A percentile compares a stretch with the other conserved stretches of the same genome.
Conservation (phyloP, 2,797 vertebrate species). For the Schizopygopsis malacanthus region DNA sequence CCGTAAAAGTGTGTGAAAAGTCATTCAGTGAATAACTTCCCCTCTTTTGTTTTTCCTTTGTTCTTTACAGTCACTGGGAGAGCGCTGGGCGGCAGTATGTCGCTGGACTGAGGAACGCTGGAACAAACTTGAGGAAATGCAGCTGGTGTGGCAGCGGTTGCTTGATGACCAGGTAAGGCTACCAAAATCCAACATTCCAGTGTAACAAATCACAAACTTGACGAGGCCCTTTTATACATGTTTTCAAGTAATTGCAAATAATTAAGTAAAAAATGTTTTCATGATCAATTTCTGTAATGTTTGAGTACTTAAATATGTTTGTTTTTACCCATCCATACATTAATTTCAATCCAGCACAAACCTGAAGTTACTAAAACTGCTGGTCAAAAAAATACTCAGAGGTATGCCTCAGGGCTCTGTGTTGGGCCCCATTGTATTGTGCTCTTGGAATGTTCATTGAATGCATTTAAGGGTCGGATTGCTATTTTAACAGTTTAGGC, state of each 20-base stretch:
- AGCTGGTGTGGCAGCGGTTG: slow-evolving; percentile 90
- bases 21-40: not conserved
- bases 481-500: slow-evolving; percentile 1
- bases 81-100: slow-evolving; percentile 97
- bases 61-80: slow-evolving; percentile 85
- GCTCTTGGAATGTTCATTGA: not conserved
- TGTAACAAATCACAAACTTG: not conserved
- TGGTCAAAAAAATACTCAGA: not conserved
- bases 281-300: not conserved
- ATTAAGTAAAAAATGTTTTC: not conserved
- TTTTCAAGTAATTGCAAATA: not conserved
- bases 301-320: too few relatives aligned
- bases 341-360: not conserved
- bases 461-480: not conserved
- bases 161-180: slow-evolving; percentile 89
- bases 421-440: not conserved
- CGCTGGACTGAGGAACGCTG: slow-evolving; percentile 95
- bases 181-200: not conserved
- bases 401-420: slow-evolving; percentile 22
- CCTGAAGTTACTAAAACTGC: not conserved
- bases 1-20: not conserved
- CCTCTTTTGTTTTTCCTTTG: not conserved
- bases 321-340: not conserved
- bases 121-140: slow-evolving; percentile 88
- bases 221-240: not conserved